Percentiles rank a stretch among this genome's conserved stretches.
Evolutionary conservation across 2,888 invertebrate species (phyloP).

Genomic region (Synanthedon andrenaeformis): DNA sequence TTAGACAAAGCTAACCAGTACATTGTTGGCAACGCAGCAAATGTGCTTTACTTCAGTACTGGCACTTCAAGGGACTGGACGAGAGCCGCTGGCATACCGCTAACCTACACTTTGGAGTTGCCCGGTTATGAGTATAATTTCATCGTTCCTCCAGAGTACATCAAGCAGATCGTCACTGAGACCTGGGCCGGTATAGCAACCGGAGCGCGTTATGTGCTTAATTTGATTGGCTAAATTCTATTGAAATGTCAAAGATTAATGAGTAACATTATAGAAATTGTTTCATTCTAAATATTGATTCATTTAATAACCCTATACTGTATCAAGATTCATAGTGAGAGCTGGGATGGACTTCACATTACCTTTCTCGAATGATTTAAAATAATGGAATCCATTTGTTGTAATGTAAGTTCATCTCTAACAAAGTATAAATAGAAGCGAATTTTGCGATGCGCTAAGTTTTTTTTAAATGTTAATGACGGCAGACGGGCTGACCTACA

Average conservation of each 20-base stretch:
- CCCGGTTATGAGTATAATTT: constrained; percentile 72
- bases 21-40: constrained; percentile 68
- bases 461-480: too few species aligned
- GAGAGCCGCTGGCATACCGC: constrained; percentile 65
- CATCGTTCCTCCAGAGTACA: constrained; percentile 65
- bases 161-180: constrained; percentile 69
- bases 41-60: constrained; percentile 68
- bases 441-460: too few species aligned
- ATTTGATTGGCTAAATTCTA: neutral
- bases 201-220: constrained; percentile 37
- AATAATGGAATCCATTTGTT: too few species aligned
- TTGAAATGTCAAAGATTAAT: neutral
- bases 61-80: constrained; percentile 81
- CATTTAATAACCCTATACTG: too few species aligned
- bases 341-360: too few species aligned
- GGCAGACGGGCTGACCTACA: too few species aligned
- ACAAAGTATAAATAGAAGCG: too few species aligned
- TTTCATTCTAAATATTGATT: neutral
- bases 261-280: neutral
- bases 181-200: constrained; percentile 71
- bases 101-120: constrained; percentile 76
- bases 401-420: too few species aligned
- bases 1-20: constrained; percentile 52
- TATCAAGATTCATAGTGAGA: too few species aligned
- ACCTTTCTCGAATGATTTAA: too few species aligned